Conservation (phyloP, 1,140 invertebrate genomes). For the Asobara japonica region DNA sequence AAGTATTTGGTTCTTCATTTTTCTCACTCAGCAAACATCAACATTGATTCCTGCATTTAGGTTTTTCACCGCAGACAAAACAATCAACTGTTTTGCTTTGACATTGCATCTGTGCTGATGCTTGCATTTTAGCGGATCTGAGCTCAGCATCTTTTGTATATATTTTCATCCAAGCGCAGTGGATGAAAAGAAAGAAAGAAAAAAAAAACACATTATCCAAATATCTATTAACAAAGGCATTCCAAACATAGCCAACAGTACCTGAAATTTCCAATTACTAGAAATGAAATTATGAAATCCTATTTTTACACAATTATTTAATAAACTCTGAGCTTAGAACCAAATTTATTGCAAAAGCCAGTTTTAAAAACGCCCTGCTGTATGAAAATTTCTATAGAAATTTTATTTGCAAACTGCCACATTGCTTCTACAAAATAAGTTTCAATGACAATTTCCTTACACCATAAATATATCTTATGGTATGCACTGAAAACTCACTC, state of each 20-base stretch:
- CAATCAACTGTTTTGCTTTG: neutral
- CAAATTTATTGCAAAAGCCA: neutral
- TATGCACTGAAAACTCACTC: neutral
- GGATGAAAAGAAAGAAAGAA: neutral
- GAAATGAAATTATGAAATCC: neutral
- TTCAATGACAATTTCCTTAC: neutral
- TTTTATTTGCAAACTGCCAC: neutral
- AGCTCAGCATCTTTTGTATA: neutral
- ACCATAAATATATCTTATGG: neutral
- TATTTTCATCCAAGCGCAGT: neutral
- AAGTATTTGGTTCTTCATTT: constrained; percentile 33
- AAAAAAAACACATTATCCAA: neutral
- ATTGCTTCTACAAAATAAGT: neutral
- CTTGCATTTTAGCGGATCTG: neutral
- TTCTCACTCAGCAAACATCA: constrained; percentile 13
- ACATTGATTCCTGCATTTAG: neutral
- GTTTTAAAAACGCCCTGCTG: neutral
- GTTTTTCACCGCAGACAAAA: neutral
- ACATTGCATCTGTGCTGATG: no score
- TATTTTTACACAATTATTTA: neutral
- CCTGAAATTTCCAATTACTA: neutral
- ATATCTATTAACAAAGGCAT: neutral
- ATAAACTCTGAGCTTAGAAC: constrained; percentile 3
- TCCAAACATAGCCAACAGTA: neutral
- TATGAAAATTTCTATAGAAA: neutral